Conservation (phyloP, 2,797 vertebrate genomes). For the Octomys mimax region DNA sequence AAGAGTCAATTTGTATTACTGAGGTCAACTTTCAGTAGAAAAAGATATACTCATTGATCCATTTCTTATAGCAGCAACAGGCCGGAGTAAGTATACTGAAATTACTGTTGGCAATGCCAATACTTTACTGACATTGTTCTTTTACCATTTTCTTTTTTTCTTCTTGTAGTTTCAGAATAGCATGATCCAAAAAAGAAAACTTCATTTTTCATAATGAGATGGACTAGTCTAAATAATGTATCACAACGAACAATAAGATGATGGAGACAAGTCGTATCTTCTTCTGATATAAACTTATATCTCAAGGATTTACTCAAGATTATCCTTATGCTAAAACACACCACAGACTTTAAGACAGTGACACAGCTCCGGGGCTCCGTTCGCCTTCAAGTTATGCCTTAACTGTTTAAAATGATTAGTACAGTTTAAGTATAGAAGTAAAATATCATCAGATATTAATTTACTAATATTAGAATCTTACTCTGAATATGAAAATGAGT, state of each 20-base stretch:
- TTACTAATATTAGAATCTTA: constrained; percentile 6
- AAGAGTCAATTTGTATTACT: not conserved
- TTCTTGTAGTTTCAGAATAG: not conserved
- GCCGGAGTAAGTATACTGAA: not conserved
- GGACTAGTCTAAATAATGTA: constrained; percentile 48
- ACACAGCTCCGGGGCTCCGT: not conserved
- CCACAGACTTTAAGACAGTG: not conserved
- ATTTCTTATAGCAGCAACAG: not conserved
- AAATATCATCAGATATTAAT: constrained; percentile 22
- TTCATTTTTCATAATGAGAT: not conserved
- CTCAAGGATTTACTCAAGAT: constrained; percentile 11
- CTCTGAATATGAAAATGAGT: not conserved
- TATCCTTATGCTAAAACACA: not conserved
- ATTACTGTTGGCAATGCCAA: not conserved
- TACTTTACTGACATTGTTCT: not conserved
- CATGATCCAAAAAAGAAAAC: not conserved
- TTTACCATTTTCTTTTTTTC: not conserved
- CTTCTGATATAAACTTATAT: constrained; percentile 6
- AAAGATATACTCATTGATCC: not conserved
- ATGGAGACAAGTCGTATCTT: not conserved
- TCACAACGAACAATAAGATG: constrained; percentile 9
- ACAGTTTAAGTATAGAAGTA: not conserved
- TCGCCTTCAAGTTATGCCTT: not conserved
- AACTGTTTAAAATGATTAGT: not conserved
- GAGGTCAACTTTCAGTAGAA: not conserved